Conservation (phyloP, 2,113 vertebrate genomes). For the Stigmatopora argus region DNA sequence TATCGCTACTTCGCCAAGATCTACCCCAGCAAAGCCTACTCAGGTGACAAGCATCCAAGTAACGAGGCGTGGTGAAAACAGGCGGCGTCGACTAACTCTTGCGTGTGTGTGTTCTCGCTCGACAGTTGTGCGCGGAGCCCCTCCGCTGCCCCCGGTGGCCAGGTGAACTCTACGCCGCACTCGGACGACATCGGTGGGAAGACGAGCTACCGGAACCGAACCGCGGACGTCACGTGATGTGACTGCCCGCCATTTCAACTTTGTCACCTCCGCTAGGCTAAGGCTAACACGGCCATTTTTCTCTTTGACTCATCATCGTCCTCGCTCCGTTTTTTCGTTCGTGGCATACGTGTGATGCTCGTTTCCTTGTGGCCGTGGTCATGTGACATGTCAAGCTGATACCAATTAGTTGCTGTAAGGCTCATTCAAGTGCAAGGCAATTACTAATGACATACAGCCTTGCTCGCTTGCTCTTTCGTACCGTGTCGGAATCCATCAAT, state of each 20-base stretch:
- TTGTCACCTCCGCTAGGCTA: background rate
- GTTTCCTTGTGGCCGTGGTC: background rate
- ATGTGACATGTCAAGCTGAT: background rate
- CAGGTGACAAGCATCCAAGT: slow-evolving; percentile 65
- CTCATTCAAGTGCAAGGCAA: background rate
- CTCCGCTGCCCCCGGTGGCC: slow-evolving; percentile 64
- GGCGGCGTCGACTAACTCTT: background rate
- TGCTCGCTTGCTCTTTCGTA: no score
- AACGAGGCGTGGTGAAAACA: background rate
- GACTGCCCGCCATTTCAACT: background rate
- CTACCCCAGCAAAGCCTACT: slow-evolving; percentile 91
- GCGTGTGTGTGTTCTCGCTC: slow-evolving; percentile 8
- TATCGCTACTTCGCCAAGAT: slow-evolving; percentile 87
- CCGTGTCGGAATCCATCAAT: no score
- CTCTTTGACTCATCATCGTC: background rate
- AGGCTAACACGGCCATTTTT: background rate
- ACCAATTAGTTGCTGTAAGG: background rate
- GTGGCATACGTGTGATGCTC: background rate
- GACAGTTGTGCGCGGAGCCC: slow-evolving; percentile 63
- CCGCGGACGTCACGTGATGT: background rate
- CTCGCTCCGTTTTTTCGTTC: background rate
- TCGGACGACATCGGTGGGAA: background rate
- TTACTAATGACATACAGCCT: no score
- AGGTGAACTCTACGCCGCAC: slow-evolving; percentile 46
- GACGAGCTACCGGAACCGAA: background rate